Evolutionary conservation across 2,113 vertebrate genomes (phyloP).

Genomic region (Columba janthina): DNA sequence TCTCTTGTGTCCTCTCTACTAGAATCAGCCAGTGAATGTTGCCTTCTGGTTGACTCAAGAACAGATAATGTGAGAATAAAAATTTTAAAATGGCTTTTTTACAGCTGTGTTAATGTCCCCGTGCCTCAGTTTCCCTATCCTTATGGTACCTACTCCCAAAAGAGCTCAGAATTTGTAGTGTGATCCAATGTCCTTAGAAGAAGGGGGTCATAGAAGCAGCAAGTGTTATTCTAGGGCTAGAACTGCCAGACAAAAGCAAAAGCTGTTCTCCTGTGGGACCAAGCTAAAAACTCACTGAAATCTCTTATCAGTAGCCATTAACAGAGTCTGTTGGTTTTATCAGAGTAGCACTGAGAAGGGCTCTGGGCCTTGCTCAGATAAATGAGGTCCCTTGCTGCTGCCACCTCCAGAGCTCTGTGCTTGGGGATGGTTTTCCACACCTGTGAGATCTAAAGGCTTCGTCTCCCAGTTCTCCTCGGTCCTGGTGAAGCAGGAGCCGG

Average conservation of each 20-base stretch:
- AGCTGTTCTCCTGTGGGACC: neutral
- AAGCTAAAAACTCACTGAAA: neutral
- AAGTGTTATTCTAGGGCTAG: neutral
- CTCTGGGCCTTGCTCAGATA: neutral
- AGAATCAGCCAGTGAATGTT: neutral
- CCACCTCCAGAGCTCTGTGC: neutral
- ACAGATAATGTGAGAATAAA: neutral
- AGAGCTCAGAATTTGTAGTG: neutral
- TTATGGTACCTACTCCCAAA: fast-evolving
- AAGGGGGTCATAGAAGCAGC: neutral
- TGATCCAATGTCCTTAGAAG: neutral
- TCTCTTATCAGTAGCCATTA: neutral
- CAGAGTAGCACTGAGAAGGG: neutral
- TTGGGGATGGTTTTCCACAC: neutral
- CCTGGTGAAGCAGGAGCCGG: fast-evolving
- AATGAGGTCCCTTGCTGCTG: neutral
- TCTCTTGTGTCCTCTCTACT: neutral
- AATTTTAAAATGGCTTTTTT: neutral
- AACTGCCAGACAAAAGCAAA: neutral
- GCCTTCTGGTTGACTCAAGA: neutral
- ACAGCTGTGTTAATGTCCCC: neutral
- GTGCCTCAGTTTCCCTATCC: neutral
- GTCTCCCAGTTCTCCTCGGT: neutral
- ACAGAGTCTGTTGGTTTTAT: slow-evolving; percentile 45
- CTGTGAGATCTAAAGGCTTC: neutral